These are phyloP conservation scores for Troilus luridus DNA, from an alignment of 2,888 invertebrate species.

Conservation along the genomic window DNA sequence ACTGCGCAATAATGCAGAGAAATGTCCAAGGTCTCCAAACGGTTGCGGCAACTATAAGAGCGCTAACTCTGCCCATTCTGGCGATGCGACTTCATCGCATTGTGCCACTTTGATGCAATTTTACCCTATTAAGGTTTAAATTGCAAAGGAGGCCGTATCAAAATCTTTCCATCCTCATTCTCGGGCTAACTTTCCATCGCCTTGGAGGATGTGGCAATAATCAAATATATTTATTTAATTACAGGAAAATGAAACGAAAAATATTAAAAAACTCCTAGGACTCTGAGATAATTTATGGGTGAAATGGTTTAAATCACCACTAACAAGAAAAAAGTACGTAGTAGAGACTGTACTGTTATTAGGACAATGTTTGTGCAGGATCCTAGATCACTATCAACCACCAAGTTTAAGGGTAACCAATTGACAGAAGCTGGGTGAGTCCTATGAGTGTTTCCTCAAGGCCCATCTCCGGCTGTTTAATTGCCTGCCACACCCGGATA, in stretches of 20 bases:
- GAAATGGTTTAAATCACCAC: no score
- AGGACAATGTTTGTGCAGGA: no score
- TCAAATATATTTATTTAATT: neutral
- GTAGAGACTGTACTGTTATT: no score
- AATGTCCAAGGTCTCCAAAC: neutral
- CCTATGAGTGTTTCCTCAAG: no score
- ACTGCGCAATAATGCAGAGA: neutral
- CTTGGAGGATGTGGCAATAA: neutral
- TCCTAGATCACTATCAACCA: no score
- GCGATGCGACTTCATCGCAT: neutral
- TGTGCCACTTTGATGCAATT: constrained; percentile 45
- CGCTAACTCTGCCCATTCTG: neutral
- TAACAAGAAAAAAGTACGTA: no score
- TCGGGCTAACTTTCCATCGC: neutral
- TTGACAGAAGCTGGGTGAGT: no score
- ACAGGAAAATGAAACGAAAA: neutral
- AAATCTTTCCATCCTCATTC: constrained; percentile 23
- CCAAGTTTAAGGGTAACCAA: no score
- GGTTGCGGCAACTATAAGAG: neutral
- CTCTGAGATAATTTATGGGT: no score
- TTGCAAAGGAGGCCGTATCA: constrained; percentile 9
- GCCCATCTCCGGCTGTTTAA: no score
- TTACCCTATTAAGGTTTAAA: constrained; percentile 28
- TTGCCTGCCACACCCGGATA: no score
- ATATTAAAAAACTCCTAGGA: no score